Evolutionary conservation across 2,113 vertebrate species (phyloP), one percentile per base, ranked within the genome.

Genomic region (Epinephelus moara): DNA sequence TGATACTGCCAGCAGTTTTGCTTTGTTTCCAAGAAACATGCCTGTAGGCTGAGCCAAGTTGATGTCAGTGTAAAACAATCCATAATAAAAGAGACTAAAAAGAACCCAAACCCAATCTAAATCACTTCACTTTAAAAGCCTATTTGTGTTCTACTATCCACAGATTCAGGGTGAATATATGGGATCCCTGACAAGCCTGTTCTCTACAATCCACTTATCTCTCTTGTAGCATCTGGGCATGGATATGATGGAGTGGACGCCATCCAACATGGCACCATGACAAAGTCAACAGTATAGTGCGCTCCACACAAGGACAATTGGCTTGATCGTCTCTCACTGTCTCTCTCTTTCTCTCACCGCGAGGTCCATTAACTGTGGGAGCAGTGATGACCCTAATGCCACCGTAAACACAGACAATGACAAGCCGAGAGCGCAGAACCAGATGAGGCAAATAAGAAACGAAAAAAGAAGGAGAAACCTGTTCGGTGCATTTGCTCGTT

Each of bases 181-280:
- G 86, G 88, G 87, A 88, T 88, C 85, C 84, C 85, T 92, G 91
- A 90, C 89, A 92, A 92, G 90, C 79, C 82, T 88, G 66, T 80
- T 88, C 86, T 86, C 85, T 87, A 84, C 90, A 93, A 93, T 93
- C 92, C 91, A 92, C 90, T 94, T 93, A 94, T 92, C 92, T 92
- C 81, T 69, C 92, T 88, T 75, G 89, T 89, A 91, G 85, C 91
- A 94, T 94, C 92, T 94, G 90, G 91, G 86, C 88, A 90, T 85
- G 86, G 86, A 84, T 90, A 91, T 90, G 80, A 89, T 91, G 89
- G 82, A 86, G 85, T 95, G 93, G 92, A 91, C 27, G 10, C 70
- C 72, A 86, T 94, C 91, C 94, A 93, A 91, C 84, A 89, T 93
- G 90, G 92, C 94, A 90, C 89, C 72, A 72, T 85, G 92, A 90